Evolutionary conservation across 2,888 invertebrate species (phyloP), one percentile per base, ranked within the genome.

Genomic region (Apodemia hepburni): DNA sequence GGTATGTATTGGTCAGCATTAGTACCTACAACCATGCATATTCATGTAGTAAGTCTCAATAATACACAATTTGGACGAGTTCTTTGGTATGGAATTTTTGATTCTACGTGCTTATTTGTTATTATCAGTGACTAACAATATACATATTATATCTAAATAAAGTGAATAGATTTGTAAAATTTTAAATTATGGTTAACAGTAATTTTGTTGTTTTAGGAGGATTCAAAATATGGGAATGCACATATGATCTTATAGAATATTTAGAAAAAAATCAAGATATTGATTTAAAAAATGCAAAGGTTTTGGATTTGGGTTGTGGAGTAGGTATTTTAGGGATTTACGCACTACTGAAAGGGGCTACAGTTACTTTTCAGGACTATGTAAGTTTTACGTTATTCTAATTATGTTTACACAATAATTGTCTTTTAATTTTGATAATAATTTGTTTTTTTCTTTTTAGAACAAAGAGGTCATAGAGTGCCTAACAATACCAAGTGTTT

Each of bases 151-250:
- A n/a, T n/a, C n/a, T n/a, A n/a, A n/a, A n/a, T n/a, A n/a, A n/a
- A n/a, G n/a, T n/a, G n/a, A n/a, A n/a, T n/a, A n/a, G n/a, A n/a
- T n/a, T n/a, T n/a, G n/a, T n/a, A n/a, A n/a, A n/a, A n/a, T n/a
- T n/a, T n/a, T 5, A 35, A 35, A 11, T 0, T 35, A 1, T 35
- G 35, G 1, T 11, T 11, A 35, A 11, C 35, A 35, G 35, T 35
- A 45, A 57, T 17, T 38, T 59, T 47, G 17, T 64, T 70, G 67
- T 78, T 87, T 60, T 75, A 97, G 98, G 98, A 73, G 99, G 99
- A 11, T 92, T 98, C 38, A 98, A 98, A 92, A 94, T 98, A 65
- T 99, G 99, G 99, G 98, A 99, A 89, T 98, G 98, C 76, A 97
- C 97, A 6, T 91, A 94, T 73, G 98, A 98, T 81, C 83, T 98